Conservation (phyloP, 2,797 vertebrate genomes). For the Sebastes hopkinsi region DNA sequence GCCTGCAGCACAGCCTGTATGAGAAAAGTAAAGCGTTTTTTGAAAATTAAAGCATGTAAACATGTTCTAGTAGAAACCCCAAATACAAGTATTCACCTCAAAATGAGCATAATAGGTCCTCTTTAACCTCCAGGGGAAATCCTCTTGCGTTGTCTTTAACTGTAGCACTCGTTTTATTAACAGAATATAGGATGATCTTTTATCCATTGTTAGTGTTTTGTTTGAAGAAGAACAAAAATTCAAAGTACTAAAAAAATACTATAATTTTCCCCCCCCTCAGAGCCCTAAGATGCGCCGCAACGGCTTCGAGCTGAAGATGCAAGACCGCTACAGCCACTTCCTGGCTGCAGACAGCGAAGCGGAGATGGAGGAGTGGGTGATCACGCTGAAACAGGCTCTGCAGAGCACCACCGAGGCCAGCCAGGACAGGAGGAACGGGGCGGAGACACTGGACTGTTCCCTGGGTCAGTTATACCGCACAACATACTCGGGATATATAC, state of each 20-base stretch:
- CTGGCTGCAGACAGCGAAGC: slow-evolving; percentile 94
- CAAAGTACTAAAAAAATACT: not conserved
- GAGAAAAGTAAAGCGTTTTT: too few species aligned
- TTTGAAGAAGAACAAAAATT: not conserved
- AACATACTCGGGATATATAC: not conserved
- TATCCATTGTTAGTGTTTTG: not conserved
- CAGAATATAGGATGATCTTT: not conserved
- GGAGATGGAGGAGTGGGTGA: slow-evolving; percentile 98
- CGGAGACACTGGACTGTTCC: slow-evolving; percentile 83
- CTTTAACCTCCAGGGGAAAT: not conserved
- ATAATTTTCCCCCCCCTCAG: slow-evolving; percentile 65
- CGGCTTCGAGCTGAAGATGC: slow-evolving; percentile 95
- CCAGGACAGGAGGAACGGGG: slow-evolving; percentile 88
- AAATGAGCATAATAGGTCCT: too few species aligned
- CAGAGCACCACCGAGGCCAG: slow-evolving; percentile 88
- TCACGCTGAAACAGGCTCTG: slow-evolving; percentile 91
- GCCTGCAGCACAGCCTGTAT: too few species aligned
- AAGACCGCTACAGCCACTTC: slow-evolving; percentile 96
- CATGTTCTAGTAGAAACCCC: too few species aligned
- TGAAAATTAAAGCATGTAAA: too few species aligned
- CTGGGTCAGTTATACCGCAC: slow-evolving; percentile 64
- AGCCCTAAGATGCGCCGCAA: slow-evolving; percentile 95
- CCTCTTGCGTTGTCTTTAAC: too few species aligned
- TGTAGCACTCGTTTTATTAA: not conserved
- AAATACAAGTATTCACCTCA: too few species aligned